A percentile compares a stretch with the other conserved stretches of the same genome.
phyloP scores from a whole-genome alignment of 2,888 invertebrate genomes.

The Tholera decimalis region DNA sequence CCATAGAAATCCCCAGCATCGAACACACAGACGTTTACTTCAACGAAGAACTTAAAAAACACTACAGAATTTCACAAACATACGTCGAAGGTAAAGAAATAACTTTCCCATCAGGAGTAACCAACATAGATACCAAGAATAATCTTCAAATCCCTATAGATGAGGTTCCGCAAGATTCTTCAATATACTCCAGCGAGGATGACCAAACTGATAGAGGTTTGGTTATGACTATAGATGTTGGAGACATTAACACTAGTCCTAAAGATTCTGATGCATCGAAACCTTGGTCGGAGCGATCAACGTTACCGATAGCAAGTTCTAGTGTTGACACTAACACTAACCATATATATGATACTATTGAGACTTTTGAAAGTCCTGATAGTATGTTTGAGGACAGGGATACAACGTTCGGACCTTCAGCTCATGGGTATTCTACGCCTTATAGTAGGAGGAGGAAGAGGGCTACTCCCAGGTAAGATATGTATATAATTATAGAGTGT shows the following conservation, averaged over 20 bases:
- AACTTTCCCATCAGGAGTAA: slow-evolving; percentile 73
- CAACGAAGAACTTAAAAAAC: slow-evolving; percentile 86
- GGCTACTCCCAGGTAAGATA: slow-evolving; percentile 76
- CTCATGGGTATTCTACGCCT: slow-evolving; percentile 78
- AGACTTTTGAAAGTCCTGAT: slow-evolving; percentile 46
- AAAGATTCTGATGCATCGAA: slow-evolving; percentile 75
- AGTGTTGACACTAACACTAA: slow-evolving; percentile 62
- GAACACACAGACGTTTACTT: slow-evolving; percentile 84
- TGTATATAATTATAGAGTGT: no score
- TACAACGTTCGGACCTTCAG: slow-evolving; percentile 64
- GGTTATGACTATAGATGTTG: slow-evolving; percentile 85
- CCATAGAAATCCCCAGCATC: slow-evolving; percentile 85
- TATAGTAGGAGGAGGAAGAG: slow-evolving; percentile 80
- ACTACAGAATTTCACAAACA: slow-evolving; percentile 85
- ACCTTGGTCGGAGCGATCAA: slow-evolving; percentile 78
- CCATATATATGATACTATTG: slow-evolving; percentile 75
- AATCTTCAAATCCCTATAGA: slow-evolving; percentile 61
- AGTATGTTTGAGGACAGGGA: slow-evolving; percentile 76
- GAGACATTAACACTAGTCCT: slow-evolving; percentile 69
- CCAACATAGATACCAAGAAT: slow-evolving; percentile 72
- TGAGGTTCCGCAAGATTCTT: slow-evolving; percentile 71
- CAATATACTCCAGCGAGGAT: slow-evolving; percentile 84
- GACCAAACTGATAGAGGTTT: slow-evolving; percentile 78
- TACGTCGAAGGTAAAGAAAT: slow-evolving; percentile 88
- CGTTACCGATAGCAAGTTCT: slow-evolving; percentile 75